phyloP scores from a whole-genome alignment of 2,113 vertebrate genomes.

The Zingel zingel region DNA sequence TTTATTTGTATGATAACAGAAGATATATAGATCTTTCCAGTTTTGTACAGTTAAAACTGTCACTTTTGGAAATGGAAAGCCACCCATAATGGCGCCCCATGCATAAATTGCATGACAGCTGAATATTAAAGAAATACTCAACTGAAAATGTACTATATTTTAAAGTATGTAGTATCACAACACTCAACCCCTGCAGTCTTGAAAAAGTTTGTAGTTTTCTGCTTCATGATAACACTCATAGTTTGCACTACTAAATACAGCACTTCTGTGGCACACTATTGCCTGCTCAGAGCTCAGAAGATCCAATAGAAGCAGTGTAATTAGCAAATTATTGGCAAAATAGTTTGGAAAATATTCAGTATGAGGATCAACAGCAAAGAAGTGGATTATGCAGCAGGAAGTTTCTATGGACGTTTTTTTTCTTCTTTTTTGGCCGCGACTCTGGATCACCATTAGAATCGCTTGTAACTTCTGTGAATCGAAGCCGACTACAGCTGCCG shows the following conservation, averaged over 20 bases:
- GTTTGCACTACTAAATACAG: slow-evolving; percentile 15
- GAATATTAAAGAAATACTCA: slow-evolving; percentile 37
- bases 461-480: slow-evolving; percentile 3
- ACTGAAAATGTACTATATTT: slow-evolving; percentile 24
- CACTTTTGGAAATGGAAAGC: not conserved
- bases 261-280: slow-evolving; percentile 11
- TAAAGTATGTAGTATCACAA: slow-evolving; percentile 4
- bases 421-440: slow-evolving; percentile 11
- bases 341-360: slow-evolving; percentile 24
- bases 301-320: slow-evolving; percentile 14
- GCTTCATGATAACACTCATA: not conserved
- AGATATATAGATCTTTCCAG: slow-evolving; percentile 6
- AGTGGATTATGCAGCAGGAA: slow-evolving; percentile 27
- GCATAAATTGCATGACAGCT: slow-evolving; percentile 2
- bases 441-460: slow-evolving; percentile 15
- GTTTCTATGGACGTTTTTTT: slow-evolving; percentile 14
- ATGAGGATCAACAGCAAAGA: slow-evolving; percentile 4
- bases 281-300: slow-evolving; percentile 6
- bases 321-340: slow-evolving; percentile 34
- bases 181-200: slow-evolving; percentile 3
- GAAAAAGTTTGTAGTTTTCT: slow-evolving; percentile 17
- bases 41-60: slow-evolving; percentile 1
- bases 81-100: not conserved
- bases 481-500: not conserved
- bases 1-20: slow-evolving; percentile 53